Percentiles rank a stretch among this genome's conserved stretches.
phyloP scores from a whole-genome alignment of 2,797 vertebrate species.

The Peromyscus attwateri region DNA sequence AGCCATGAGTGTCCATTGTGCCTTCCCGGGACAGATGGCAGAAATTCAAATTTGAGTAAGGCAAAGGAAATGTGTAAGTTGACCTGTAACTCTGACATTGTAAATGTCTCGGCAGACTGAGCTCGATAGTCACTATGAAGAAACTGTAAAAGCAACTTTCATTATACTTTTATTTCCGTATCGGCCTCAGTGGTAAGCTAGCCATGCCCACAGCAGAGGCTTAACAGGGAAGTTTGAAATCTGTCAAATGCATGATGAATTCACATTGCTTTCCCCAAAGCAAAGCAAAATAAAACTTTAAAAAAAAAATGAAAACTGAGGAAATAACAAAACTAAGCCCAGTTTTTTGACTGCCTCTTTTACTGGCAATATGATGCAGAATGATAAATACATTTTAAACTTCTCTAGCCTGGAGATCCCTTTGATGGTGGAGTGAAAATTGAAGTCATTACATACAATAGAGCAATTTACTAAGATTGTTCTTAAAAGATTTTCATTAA shows the following conservation, averaged over 20 bases:
- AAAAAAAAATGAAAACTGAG: not conserved
- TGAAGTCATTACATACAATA: conserved; percentile 2
- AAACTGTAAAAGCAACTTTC: conserved; percentile 55
- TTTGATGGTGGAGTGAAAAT: not conserved
- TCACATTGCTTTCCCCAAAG: conserved; percentile 22
- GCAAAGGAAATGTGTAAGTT: not conserved
- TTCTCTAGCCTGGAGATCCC: conserved; percentile 21
- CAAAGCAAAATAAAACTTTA: conserved; percentile 2
- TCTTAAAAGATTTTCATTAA: conserved; percentile 64
- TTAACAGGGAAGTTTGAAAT: conserved; percentile 42
- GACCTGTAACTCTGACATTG: not conserved
- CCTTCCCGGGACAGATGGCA: conserved; percentile 32
- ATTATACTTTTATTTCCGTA: conserved; percentile 1
- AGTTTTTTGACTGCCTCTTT: conserved; percentile 41
- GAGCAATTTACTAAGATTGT: conserved; percentile 35
- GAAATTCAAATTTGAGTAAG: conserved; percentile 20
- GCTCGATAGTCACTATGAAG: conserved; percentile 26
- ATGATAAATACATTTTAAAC: conserved; percentile 43
- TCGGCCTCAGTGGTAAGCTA: not conserved
- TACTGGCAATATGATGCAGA: not conserved
- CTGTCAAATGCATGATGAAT: conserved; percentile 7
- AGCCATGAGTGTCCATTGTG: not conserved
- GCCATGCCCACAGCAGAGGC: not conserved
- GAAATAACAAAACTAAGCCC: not conserved
- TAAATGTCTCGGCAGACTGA: conserved; percentile 51